Base-by-base conservation (phyloP, 2,888 invertebrate genomes). In the Thymelicus acteon region DNA sequence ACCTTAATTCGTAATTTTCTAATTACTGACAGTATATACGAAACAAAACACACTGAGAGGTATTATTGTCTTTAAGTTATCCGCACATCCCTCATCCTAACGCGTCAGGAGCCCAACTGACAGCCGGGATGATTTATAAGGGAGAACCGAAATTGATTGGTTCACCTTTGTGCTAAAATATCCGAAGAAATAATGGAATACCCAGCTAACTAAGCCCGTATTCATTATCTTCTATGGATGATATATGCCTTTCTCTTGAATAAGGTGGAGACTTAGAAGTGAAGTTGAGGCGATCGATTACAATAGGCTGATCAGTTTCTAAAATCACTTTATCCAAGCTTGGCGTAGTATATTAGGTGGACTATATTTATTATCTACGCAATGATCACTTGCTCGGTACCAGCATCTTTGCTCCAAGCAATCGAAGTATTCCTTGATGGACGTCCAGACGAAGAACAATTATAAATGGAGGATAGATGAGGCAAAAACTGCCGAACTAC, bases 51-150 rank as follows among this genome's bases (percentile, higher is more conserved):
- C 57, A 54, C 47, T 24, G 19, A 48, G 54, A 57, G 63, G 44
- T 64, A 70, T 70, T 60, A 70, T 70, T 63, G 64, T 60, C 70
- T 68, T 52, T 60, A 70, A 70, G 60, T 65, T 54, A 80, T 80
- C 82, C 78, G 77, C 83, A 82, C 82, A 84, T 85, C 78, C 79
- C 79, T 81, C 82, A 80, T 79, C 75, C 71, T 74, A 76, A 76
- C 76, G 72, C 68, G 75, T 75, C 76, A 72, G 74, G 77, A 79
- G 80, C 82, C 76, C 76, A 75, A 75, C 76, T 81, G 89, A 87
- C 89, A 85, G 83, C 80, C 73, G 72, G 80, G 85, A 91, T 91
- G 90, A 90, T 91, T 88, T 92, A 91, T 91, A 88, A 80, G 88
- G 84, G 83, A 82, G 52, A 78, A 79, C 80, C 85, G 84, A 86